Evolutionary conservation across 1,140 invertebrate genomes (phyloP).

Genomic region (Trypoxylus dichotomus): DNA sequence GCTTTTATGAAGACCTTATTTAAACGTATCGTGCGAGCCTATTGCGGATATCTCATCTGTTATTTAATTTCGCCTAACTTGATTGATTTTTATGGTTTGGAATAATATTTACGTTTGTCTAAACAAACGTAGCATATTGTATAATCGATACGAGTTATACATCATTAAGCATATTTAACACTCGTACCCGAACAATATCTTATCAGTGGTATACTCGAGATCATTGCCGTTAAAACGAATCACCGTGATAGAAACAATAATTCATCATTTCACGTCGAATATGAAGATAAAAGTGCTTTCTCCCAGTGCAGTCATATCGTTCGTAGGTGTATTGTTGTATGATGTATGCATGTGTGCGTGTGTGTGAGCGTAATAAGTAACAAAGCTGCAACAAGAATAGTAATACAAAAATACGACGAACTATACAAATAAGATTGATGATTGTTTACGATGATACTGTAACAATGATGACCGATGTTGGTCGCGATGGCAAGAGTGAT

Average conservation of each 20-base stretch:
- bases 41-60: not conserved
- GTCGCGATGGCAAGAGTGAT: not conserved
- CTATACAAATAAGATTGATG: conserved; percentile 24
- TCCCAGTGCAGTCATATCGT: not conserved
- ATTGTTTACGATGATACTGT: conserved; percentile 22
- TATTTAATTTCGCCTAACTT: not conserved
- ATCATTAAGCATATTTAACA: conserved; percentile 10
- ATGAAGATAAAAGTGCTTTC: conserved; percentile 3
- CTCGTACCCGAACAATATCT: conserved; percentile 4
- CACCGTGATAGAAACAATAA: not conserved
- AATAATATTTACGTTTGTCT: not conserved
- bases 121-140: not conserved
- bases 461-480: conserved; percentile 1
- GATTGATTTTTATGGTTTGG: not conserved
- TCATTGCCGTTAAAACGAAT: conserved; percentile 6
- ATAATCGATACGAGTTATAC: not conserved
- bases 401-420: not conserved
- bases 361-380: not conserved
- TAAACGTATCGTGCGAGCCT: not conserved
- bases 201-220: conserved; percentile 15
- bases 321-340: not conserved
- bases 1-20: not conserved
- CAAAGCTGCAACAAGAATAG: conserved; percentile 6
- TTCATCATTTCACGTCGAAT: conserved; percentile 1
- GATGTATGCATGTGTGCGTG: not conserved